phyloP scores from a whole-genome alignment of 2,888 invertebrate species.

The Sturmia bella region DNA sequence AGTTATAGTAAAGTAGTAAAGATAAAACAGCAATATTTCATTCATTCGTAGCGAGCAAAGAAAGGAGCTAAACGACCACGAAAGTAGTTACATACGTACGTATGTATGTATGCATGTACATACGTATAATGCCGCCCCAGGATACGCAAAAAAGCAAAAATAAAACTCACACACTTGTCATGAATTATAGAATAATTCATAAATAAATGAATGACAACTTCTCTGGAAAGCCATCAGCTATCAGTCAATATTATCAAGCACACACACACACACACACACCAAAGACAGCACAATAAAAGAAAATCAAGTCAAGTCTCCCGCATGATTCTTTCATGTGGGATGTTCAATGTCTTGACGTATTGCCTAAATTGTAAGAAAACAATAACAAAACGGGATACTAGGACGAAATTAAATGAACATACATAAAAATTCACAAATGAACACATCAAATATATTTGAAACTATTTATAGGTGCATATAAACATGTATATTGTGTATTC shows the following conservation, averaged over 20 bases:
- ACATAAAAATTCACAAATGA: too few relatives aligned
- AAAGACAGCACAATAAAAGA: constrained; percentile 21
- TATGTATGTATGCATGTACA: too few relatives aligned
- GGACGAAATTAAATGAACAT: constrained; percentile 13
- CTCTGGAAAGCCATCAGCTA: constrained; percentile 36
- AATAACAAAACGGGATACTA: constrained; percentile 30
- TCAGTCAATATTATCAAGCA: constrained; percentile 32
- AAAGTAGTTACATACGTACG: too few relatives aligned
- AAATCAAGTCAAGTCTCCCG: constrained; percentile 61
- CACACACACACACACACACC: too few relatives aligned
- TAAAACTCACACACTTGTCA: constrained; percentile 9
- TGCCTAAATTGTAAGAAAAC: constrained; percentile 68
- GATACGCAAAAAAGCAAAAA: constrained; percentile 45
- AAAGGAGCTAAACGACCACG: constrained; percentile 53
- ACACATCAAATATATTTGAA: too few relatives aligned
- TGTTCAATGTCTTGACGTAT: constrained; percentile 34
- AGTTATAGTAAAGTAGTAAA: not conserved
- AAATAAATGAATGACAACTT: constrained; percentile 37
- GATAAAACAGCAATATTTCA: constrained; percentile 5
- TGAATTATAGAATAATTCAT: constrained; percentile 51
- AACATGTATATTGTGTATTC: too few relatives aligned
- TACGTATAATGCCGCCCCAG: constrained; percentile 53
- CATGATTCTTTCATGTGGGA: constrained; percentile 52
- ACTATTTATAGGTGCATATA: too few relatives aligned
- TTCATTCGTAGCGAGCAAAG: constrained; percentile 41